These are phyloP conservation scores for Manis crassicaudata DNA, from an alignment of 2,797 vertebrate genomes.

Conservation along the genomic window DNA sequence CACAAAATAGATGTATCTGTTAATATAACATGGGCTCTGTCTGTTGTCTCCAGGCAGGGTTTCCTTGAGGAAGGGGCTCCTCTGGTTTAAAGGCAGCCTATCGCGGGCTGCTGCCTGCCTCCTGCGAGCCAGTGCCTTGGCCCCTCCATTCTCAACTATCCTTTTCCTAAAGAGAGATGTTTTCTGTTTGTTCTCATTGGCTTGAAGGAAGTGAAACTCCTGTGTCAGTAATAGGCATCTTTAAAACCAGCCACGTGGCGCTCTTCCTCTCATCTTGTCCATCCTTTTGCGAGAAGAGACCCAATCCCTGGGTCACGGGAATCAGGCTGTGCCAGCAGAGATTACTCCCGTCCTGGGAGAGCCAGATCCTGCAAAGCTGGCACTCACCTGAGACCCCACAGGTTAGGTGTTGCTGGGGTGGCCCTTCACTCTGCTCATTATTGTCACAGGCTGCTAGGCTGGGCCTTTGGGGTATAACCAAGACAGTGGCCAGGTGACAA, in stretches of 20 bases:
- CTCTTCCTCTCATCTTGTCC: rapidly evolving
- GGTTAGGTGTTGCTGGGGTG: not conserved
- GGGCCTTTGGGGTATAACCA: not conserved
- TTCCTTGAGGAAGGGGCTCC: not conserved
- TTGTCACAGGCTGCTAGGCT: not conserved
- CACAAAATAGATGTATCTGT: not conserved
- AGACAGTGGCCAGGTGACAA: no score
- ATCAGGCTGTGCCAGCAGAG: rapidly evolving
- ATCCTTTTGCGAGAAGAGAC: rapidly evolving
- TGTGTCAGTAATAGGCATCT: no score
- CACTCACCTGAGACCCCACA: rapidly evolving
- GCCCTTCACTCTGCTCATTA: no score
- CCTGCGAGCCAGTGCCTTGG: not conserved
- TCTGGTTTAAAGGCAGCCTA: no score
- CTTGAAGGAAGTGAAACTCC: not conserved
- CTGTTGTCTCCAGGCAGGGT: not conserved
- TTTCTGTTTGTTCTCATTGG: not conserved
- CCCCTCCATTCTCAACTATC: not conserved
- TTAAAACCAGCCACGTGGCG: no score
- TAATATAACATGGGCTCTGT: rapidly evolving
- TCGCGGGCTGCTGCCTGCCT: not conserved
- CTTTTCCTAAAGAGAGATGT: not conserved
- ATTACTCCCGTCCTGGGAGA: rapidly evolving
- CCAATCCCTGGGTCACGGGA: not conserved
- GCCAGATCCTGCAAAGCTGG: no score